Evolutionary conservation across 2,888 invertebrate genomes (phyloP).

Genomic region (Machimus rusticus): DNA sequence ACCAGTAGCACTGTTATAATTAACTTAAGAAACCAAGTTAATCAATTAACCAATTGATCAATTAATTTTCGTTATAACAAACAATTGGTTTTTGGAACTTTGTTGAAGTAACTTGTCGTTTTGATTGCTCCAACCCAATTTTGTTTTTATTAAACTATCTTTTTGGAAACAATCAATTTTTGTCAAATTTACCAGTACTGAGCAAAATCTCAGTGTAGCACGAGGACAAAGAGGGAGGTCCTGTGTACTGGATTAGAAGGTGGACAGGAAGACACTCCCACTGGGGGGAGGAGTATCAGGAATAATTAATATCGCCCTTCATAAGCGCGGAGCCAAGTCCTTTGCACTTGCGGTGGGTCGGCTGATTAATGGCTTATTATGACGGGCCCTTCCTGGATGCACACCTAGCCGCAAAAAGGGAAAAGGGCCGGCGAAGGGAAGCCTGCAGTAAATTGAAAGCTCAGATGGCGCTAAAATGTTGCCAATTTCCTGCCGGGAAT

Average conservation of each 20-base stretch:
- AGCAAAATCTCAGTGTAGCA: too few species aligned
- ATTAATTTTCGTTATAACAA: too few species aligned
- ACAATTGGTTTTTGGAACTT: too few species aligned
- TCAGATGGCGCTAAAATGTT: background rate
- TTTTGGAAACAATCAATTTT: too few species aligned
- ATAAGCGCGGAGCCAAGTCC: background rate
- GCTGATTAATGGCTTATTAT: background rate
- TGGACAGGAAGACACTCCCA: background rate
- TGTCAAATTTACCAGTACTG: too few species aligned
- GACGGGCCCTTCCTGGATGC: background rate
- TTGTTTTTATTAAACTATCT: too few species aligned
- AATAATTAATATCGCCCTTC: background rate
- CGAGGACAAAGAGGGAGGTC: background rate
- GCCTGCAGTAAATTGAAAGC: background rate
- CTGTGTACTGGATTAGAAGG: background rate
- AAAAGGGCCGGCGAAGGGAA: background rate
- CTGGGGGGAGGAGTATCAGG: background rate
- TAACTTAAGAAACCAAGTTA: too few species aligned
- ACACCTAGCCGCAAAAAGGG: background rate
- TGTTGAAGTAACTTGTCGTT: too few species aligned
- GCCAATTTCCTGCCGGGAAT: background rate
- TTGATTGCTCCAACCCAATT: too few species aligned
- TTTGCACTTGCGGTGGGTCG: background rate
- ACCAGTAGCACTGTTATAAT: too few species aligned
- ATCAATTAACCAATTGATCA: too few species aligned